Base-by-base conservation (phyloP, 1,140 invertebrate species). In the Sycophaga agraensis region DNA sequence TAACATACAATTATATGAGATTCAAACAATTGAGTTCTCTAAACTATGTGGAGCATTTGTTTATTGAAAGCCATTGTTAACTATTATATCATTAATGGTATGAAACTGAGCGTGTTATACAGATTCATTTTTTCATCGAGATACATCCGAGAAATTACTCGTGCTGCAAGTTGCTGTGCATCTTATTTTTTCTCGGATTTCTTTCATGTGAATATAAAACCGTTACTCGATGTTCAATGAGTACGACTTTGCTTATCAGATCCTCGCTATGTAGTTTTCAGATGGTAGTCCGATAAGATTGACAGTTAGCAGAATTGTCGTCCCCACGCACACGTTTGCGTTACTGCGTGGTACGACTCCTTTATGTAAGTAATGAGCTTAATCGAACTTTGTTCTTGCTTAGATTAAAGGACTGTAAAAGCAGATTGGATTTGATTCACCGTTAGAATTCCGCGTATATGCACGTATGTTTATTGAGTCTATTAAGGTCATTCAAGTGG, bases 191-290 rank as follows among this genome's bases (percentile, higher is more conserved):
- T n/a, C n/a, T n/a, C n/a, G n/a, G n/a, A n/a, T n/a, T 68, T 65
- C 58, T 66, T 66, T 40, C 60, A 57, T 57, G 37, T 37, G 45
- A 40, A 58, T 2, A 17, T 14, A 26, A 35, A 43, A 43, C 57
- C 57, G 57, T 51, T 59, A 59, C 11, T 51, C 42, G 34, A 50
- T 49, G 61, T 39, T 65, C 68, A 70, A 68, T 70, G 63, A 60
- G 58, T n/a, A 54, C 19, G 35, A 9, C 14, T 37, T 14, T 12
- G n/a, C 60, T 65, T 66, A 57, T 55, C 51, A 67, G 64, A 66
- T 67, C 61, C 57, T 58, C 61, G 28, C 31, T 59, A 31, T 49
- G 24, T 28, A 21, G 51, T 59, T 62, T 50, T 56, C 43, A 65
- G 65, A 69, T 69, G 12, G 16, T 35, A 34, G 56, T 45, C 34